A percentile compares a stretch with the other conserved stretches of the same genome.
phyloP scores from a whole-genome alignment of 2,113 vertebrate genomes.

The Perca schrenkii region DNA sequence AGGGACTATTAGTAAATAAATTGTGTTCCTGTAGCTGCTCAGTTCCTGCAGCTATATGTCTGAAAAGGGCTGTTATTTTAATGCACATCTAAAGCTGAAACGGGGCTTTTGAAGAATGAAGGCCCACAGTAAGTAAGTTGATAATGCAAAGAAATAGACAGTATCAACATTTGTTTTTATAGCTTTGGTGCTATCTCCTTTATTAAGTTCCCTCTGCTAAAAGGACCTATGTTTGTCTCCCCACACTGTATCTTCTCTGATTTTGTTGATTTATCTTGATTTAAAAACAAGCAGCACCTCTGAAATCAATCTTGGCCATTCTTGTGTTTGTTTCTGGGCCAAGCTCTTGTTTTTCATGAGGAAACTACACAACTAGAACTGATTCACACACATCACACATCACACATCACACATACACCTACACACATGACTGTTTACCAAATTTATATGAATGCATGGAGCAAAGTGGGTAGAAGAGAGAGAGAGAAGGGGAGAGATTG shows the following conservation, averaged over 20 bases:
- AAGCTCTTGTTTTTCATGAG: background rate
- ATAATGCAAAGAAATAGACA: background rate
- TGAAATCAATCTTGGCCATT: background rate
- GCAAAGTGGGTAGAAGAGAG: background rate
- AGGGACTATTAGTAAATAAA: background rate
- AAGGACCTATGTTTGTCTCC: background rate
- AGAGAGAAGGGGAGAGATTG: conserved; percentile 3
- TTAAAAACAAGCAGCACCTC: background rate
- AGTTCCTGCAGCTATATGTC: background rate
- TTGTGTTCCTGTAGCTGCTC: background rate
- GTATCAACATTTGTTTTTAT: background rate
- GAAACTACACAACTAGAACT: background rate
- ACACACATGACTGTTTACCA: background rate
- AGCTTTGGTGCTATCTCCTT: background rate
- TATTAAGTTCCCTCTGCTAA: background rate
- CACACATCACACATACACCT: background rate
- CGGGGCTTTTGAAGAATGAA: background rate
- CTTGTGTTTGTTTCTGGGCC: background rate
- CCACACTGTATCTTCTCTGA: background rate
- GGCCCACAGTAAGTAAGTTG: background rate
- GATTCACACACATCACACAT: background rate
- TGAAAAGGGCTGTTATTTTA: background rate
- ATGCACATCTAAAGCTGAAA: background rate
- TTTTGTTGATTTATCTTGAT: background rate
- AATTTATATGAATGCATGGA: conserved; percentile 15